These are phyloP conservation scores for Idaea dimidiata DNA, from an alignment of 2,888 invertebrate species.

Conservation along the genomic window DNA sequence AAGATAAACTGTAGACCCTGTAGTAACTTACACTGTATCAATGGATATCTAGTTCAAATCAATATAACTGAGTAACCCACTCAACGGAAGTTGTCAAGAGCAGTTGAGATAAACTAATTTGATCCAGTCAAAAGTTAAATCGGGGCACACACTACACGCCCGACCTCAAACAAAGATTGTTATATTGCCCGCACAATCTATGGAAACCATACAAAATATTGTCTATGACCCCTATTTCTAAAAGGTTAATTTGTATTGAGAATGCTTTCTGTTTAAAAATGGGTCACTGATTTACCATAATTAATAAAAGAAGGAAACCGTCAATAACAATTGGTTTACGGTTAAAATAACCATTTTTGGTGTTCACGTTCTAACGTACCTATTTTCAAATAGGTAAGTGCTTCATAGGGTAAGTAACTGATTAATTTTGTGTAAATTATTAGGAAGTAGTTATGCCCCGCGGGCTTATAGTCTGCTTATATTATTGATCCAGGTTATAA, in stretches of 20 bases:
- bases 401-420: neutral
- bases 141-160: conserved; percentile 32
- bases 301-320: conserved; percentile 18
- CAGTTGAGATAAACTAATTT: conserved; percentile 65
- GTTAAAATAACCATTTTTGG: conserved; percentile 10
- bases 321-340: conserved; percentile 20
- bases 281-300: conserved; percentile 15
- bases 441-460: too few relatives aligned
- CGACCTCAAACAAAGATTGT: conserved; percentile 16
- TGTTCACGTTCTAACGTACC: too few relatives aligned
- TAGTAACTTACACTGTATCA: conserved; percentile 17
- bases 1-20: neutral
- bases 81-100: conserved; percentile 64
- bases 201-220: conserved; percentile 15
- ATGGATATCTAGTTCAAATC: conserved; percentile 28
- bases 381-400: neutral
- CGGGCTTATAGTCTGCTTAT: too few relatives aligned
- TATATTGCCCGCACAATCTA: conserved; percentile 23
- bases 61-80: conserved; percentile 29
- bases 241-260: neutral
- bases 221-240: conserved; percentile 12
- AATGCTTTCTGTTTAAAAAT: neutral
- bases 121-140: conserved; percentile 57
- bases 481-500: too few relatives aligned
- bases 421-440: neutral